Evolutionary conservation across 2,888 invertebrate genomes (phyloP).

Genomic region (Lampropteryx suffumata): DNA sequence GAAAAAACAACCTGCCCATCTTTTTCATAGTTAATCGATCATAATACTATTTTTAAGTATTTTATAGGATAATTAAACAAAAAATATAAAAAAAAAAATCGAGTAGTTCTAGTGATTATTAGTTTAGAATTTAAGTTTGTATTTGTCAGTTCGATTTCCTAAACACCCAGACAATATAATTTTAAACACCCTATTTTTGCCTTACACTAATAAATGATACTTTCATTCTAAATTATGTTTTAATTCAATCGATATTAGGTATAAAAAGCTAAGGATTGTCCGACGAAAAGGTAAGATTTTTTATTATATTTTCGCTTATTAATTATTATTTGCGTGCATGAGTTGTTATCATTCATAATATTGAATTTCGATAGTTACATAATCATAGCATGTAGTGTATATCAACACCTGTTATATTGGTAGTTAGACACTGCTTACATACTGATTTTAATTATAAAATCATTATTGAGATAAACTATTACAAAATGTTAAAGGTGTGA

Average conservation of each 20-base stretch:
- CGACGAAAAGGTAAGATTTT: constrained; percentile 47
- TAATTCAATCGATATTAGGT: constrained; percentile 24
- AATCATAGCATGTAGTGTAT: constrained; percentile 28
- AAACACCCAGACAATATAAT: constrained; percentile 23
- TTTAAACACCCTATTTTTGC: constrained; percentile 55
- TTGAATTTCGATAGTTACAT: constrained; percentile 23
- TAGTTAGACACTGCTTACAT: constrained; percentile 18
- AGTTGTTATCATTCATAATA: constrained; percentile 35
- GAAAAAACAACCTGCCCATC: constrained; percentile 44
- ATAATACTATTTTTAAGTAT: constrained; percentile 46
- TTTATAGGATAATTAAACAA: constrained; percentile 22
- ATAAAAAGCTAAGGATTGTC: constrained; percentile 19
- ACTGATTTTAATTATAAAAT: not conserved
- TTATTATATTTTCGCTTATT: constrained; percentile 45
- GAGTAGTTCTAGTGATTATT: constrained; percentile 22
- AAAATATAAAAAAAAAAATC: constrained; percentile 2
- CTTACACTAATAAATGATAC: constrained; percentile 69
- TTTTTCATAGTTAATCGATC: constrained; percentile 39
- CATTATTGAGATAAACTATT: no score
- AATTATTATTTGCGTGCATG: constrained; percentile 57
- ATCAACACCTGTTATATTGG: constrained; percentile 28
- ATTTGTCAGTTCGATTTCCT: constrained; percentile 24
- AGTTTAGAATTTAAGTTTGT: constrained; percentile 30
- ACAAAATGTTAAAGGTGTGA: no score
- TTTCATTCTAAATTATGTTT: constrained; percentile 48